Conservation (phyloP, 1,140 invertebrate species). For the Drepana arcuata region DNA sequence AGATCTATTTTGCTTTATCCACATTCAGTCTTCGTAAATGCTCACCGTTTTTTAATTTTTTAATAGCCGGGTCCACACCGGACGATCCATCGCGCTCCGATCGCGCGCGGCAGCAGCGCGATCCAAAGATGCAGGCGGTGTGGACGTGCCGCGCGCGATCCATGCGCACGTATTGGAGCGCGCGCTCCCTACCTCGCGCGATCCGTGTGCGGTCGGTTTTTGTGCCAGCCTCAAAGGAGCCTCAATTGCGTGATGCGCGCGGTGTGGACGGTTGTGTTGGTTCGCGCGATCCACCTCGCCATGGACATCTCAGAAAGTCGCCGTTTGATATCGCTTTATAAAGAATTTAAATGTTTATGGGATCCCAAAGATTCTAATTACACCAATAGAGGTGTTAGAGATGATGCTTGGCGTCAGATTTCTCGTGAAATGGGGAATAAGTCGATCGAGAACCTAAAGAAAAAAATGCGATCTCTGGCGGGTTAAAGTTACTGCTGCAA, state of each 20-base stretch:
- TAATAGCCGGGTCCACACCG: conserved; percentile 7
- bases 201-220: conserved; percentile 10
- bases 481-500: conserved; percentile 15
- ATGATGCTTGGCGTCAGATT: conserved; percentile 17
- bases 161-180: conserved; percentile 8
- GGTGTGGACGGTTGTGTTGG: conserved; percentile 11
- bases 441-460: neutral
- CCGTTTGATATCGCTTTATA: conserved; percentile 16
- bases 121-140: conserved; percentile 1
- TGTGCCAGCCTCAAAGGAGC: conserved; percentile 9
- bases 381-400: conserved; percentile 17
- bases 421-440: conserved; percentile 13
- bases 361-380: conserved; percentile 16
- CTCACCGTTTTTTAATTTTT: too few relatives aligned
- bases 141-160: conserved; percentile 3
- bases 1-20: too few relatives aligned
- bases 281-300: conserved; percentile 11
- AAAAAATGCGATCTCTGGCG: too few relatives aligned
- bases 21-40: too few relatives aligned
- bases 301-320: conserved; percentile 13
- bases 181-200: conserved; percentile 5
- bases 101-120: conserved; percentile 9
- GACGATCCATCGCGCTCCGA: conserved; percentile 10
- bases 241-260: conserved; percentile 13
- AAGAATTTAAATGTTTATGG: conserved; percentile 15